These are phyloP conservation scores for Cyphomyrus plagiostoma DNA, from an alignment of 2,113 vertebrate species.

Conservation along the genomic window DNA sequence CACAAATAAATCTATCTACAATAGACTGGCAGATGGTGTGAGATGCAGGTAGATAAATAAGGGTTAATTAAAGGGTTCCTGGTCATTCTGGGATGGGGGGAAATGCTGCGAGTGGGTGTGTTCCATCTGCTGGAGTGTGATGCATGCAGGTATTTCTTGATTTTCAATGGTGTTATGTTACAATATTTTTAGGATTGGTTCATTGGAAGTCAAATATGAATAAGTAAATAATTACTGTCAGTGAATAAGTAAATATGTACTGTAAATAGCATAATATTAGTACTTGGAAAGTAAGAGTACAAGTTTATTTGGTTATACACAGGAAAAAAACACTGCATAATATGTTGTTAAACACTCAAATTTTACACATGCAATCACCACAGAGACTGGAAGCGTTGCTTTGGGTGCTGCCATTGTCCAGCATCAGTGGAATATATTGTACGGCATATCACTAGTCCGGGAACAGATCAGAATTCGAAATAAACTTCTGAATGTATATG, in stretches of 20 bases:
- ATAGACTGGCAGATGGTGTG: background rate
- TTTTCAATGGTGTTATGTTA: background rate
- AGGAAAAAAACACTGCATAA: background rate
- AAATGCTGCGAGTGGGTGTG: too few species aligned
- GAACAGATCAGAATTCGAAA: background rate
- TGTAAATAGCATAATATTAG: background rate
- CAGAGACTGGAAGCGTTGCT: background rate
- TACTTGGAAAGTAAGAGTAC: background rate
- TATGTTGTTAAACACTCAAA: background rate
- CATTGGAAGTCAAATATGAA: background rate
- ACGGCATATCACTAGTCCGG: background rate
- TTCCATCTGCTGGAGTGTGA: background rate
- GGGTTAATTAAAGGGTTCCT: background rate
- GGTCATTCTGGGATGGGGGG: too few species aligned
- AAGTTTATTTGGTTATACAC: background rate
- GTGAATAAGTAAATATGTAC: background rate
- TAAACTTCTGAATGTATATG: background rate
- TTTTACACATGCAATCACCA: background rate
- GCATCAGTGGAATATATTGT: background rate
- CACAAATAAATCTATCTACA: background rate
- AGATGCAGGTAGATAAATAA: background rate
- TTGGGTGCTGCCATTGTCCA: background rate
- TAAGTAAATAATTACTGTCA: background rate
- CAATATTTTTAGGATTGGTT: background rate
- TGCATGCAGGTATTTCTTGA: background rate